These are phyloP conservation scores for Phalacrocorax pelagicus DNA, from an alignment of 2,113 vertebrate species.

Conservation along the genomic window DNA sequence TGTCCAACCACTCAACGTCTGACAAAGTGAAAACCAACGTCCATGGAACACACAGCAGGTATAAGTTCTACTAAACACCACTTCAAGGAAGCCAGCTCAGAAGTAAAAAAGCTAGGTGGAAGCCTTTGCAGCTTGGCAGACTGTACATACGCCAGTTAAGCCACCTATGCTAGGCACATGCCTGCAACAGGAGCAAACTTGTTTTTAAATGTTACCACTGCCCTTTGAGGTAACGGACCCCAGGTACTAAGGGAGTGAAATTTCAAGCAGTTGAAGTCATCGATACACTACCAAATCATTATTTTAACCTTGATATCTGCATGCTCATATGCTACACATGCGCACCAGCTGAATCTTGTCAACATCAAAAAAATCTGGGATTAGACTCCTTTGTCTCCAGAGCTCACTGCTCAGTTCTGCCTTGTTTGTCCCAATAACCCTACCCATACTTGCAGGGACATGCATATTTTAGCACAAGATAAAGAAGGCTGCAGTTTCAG, in stretches of 20 bases:
- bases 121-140: neutral
- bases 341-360: neutral
- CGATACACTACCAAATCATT: neutral
- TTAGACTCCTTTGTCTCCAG: neutral
- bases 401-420: neutral
- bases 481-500: neutral
- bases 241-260: neutral
- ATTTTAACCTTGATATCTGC: neutral
- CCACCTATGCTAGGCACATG: neutral
- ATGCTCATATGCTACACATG: neutral
- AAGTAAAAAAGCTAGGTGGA: neutral
- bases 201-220: neutral
- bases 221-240: accelerated
- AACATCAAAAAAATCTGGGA: neutral
- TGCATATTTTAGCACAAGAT: neutral
- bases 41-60: neutral
- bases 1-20: neutral
- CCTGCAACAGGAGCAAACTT: neutral
- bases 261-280: neutral
- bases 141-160: neutral
- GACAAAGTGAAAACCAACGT: neutral
- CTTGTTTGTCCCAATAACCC: neutral
- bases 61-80: neutral
- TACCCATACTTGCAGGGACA: neutral
- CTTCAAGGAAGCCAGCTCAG: neutral